Evolutionary conservation across 2,888 invertebrate species (phyloP), one percentile per base, ranked within the genome.

Genomic region (Mellilla xanthometata): DNA sequence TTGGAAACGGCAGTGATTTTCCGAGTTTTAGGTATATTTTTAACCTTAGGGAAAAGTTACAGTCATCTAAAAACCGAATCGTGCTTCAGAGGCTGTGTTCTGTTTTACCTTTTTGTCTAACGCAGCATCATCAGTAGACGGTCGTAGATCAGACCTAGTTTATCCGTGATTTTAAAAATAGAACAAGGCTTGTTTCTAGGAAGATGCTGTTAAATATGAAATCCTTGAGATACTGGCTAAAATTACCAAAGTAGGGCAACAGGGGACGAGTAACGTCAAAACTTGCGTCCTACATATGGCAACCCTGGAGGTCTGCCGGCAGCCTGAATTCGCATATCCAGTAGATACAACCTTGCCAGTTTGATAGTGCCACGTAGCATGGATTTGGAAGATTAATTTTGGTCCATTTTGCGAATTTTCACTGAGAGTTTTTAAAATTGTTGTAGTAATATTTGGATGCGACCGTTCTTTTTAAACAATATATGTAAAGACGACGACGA

Each of bases 251-350:
- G 46, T 70, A 61, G 76, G 67, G 65, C 70, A 68, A 54, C 52
- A 54, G 54, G 52, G 56, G 56, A 55, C 62, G 56, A 65, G 67
- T 68, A 71, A 72, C 68, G 72, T 65, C 68, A 68, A 69, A 73
- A 72, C 66, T 68, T 62, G 66, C 76, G 76, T 69, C 66, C 76
- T 72, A 79, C 78, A 80, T 77, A 66, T 72, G 76, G 72, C 76
- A 73, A 65, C 56, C 48, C 43, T 86, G 85, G 84, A 77, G 59
- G 46, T n/a, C 26, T 76, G 85, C 85, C 85, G 84, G 76, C 57
- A 26, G 52, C 56, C 64, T 59, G 62, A 48, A 58, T 56, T 55
- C 55, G 54, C 60, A 63, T 50, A 60, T 56, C 58, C 58, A 58
- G 56, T 59, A 24, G 54, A 57, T 54, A 65, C 60, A 71, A 65